phyloP scores from a whole-genome alignment of 2,888 invertebrate species.

The Fabriciana adippe region DNA sequence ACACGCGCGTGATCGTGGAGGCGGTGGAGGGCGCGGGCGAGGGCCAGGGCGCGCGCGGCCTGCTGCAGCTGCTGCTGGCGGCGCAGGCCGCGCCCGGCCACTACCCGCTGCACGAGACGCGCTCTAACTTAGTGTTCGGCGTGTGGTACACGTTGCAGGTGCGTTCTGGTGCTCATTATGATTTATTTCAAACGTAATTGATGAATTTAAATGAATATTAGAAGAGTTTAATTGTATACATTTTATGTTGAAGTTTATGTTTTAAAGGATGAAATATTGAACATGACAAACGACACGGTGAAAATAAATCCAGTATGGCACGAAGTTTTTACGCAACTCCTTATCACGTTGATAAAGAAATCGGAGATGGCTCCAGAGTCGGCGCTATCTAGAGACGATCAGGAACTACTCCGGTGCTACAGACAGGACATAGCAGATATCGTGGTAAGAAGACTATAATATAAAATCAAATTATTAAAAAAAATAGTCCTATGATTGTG shows the following conservation, averaged over 20 bases:
- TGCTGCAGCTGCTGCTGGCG: constrained; percentile 86
- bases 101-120: constrained; percentile 93
- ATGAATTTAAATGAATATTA: too few relatives aligned
- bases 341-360: constrained; percentile 89
- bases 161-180: constrained; percentile 22
- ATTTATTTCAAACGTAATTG: not conserved
- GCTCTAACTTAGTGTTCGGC: constrained; percentile 92
- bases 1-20: constrained; percentile 78
- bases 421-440: constrained; percentile 93
- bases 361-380: constrained; percentile 87
- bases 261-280: constrained; percentile 84
- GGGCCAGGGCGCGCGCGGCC: constrained; percentile 50
- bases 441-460: constrained; percentile 77
- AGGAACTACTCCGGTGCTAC: constrained; percentile 93
- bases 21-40: constrained; percentile 51
- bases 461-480: not conserved
- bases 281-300: constrained; percentile 56
- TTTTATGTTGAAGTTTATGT: not conserved
- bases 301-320: constrained; percentile 82
- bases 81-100: constrained; percentile 91
- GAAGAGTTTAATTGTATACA: too few relatives aligned
- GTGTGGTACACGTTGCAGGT: constrained; percentile 97
- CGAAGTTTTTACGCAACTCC: constrained; percentile 90
- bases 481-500: not conserved
- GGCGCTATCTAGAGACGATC: constrained; percentile 88